A percentile compares a stretch with the other conserved stretches of the same genome.
phyloP scores from a whole-genome alignment of 2,797 vertebrate species.

The Setipinna tenuifilis region DNA sequence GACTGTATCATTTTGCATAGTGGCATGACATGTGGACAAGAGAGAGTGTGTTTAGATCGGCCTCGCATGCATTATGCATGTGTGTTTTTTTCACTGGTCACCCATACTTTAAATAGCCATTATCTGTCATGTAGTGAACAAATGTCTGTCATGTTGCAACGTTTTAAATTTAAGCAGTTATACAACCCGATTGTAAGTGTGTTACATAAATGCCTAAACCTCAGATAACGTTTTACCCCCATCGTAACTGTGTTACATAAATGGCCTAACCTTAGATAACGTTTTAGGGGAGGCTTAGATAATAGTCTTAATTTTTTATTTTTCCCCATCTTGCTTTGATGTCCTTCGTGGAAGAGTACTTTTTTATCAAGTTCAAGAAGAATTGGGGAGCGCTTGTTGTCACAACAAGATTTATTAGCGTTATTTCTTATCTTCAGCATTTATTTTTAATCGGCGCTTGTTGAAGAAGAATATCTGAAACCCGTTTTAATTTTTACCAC shows the following conservation, averaged over 20 bases:
- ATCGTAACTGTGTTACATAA: slow-evolving; percentile 64
- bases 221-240: slow-evolving; percentile 56
- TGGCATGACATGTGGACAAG: not conserved
- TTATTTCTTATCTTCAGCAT: slow-evolving; percentile 67
- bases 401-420: slow-evolving; percentile 62
- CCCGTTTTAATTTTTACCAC: slow-evolving; percentile 65
- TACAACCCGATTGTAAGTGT: not conserved
- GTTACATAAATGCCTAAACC: slow-evolving; percentile 39
- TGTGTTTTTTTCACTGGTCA: not conserved
- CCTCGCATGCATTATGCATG: not conserved
- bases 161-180: not conserved
- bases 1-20: not conserved
- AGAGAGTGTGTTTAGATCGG: not conserved
- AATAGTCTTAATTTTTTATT: slow-evolving; percentile 74
- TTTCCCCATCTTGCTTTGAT: slow-evolving; percentile 60
- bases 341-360: slow-evolving; percentile 55
- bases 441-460: slow-evolving; percentile 71
- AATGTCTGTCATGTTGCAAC: too few species aligned
- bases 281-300: slow-evolving; percentile 66
- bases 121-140: not conserved
- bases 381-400: slow-evolving; percentile 70
- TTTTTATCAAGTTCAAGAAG: slow-evolving; percentile 68
- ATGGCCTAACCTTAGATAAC: slow-evolving; percentile 67
- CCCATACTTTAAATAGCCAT: not conserved
- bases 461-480: slow-evolving; percentile 58